These are phyloP conservation scores for Cylas formicarius DNA, from an alignment of 1,140 invertebrate genomes.

Conservation along the genomic window DNA sequence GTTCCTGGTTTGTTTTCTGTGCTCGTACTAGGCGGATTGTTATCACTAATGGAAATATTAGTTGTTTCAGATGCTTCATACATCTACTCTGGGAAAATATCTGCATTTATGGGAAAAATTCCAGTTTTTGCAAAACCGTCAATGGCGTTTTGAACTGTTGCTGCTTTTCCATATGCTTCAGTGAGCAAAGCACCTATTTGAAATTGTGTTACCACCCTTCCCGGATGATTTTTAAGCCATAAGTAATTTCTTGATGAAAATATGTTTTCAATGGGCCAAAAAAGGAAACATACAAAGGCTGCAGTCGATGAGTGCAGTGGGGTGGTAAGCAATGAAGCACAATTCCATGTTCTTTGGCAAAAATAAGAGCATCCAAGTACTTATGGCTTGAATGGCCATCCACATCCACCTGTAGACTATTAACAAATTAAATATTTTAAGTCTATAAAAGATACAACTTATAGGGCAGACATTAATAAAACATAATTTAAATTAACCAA, in stretches of 20 bases:
- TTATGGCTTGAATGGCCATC: conserved; percentile 20
- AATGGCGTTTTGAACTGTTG: no score
- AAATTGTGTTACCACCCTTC: neutral
- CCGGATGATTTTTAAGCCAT: conserved; percentile 3
- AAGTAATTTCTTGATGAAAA: conserved; percentile 4
- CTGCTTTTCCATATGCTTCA: conserved; percentile 3
- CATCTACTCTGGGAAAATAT: no score
- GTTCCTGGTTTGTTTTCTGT: no score
- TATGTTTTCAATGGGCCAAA: conserved; percentile 12
- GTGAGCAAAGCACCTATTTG: conserved; percentile 1
- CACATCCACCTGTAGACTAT: no score
- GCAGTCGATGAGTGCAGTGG: conserved; percentile 9
- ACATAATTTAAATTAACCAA: no score
- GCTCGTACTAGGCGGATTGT: no score
- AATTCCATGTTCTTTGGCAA: conserved; percentile 9
- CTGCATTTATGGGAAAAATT: neutral
- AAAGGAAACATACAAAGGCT: conserved; percentile 5
- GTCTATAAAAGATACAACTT: no score
- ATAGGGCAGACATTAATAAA: no score
- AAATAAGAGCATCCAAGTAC: conserved; percentile 27
- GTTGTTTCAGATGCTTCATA: no score
- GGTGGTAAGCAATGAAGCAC: conserved; percentile 6
- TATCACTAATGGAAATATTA: no score
- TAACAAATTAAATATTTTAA: no score
- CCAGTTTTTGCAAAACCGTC: neutral